Base-by-base conservation (phyloP, 1,140 invertebrate species). In the Sesamia nonagrioides region DNA sequence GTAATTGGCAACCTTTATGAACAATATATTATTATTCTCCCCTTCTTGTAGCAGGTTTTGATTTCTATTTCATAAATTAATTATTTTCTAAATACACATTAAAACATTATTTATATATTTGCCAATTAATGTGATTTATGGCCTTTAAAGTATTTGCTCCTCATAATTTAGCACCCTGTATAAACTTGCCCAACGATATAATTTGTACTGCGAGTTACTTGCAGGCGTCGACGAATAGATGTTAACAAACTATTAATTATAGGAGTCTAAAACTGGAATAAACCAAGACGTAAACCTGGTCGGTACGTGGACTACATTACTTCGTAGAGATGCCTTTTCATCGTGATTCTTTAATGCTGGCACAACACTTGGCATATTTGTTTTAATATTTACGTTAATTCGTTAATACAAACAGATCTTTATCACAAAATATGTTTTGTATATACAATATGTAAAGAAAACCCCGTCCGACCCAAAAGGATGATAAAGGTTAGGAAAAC, bases 301-400 rank as follows among this genome's bases (percentile, higher is more conserved):
- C n/a, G n/a, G 17, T 15, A 13, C 33, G 48, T 45, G 17, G 4
- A 69, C 8, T 58, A 54, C 42, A 71, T 35, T 45, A 13, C 21
- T 42, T 58, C n/a, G 5, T 40, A 60, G 37, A 48, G 15, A 58
- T 9, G 18, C 15, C 11, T n/a, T 42, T 27, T n/a, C 68, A 13
- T 73, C 35, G 52, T 18, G 17, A 56, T 56, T 73, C 50, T 56
- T 17, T 73, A 50, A 50, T 50, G 45, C 45, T 50, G 45, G 15
- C 45, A n/a, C 45, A 2, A n/a, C 45, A 50, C 45, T 50, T 50
- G 45, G 45, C 15, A 15, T n/a, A n/a, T 50, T 50, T n/a, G 13
- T n/a, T 0, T 15, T n/a, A 50, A 50, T 5, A 13, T 50, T 50
- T 15, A 3, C 3, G 0, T 50, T 50, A 50, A 5, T 50, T 50